Conservation (phyloP, 2,113 vertebrate species). For the Dolichotis patagonum region DNA sequence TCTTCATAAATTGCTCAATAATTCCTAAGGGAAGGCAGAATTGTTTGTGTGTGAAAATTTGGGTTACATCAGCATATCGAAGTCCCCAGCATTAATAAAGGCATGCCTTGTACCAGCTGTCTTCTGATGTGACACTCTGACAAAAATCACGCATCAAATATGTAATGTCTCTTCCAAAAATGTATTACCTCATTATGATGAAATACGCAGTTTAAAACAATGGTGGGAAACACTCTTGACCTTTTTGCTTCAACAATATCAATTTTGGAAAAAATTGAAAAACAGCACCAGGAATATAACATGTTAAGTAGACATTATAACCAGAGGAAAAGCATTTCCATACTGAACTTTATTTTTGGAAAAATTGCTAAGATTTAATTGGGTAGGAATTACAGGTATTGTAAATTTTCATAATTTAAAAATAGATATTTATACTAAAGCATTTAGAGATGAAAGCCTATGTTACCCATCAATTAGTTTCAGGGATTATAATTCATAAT, state of each 20-base stretch:
- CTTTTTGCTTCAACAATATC: not conserved
- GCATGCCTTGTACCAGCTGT: not conserved
- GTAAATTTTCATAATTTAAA: not conserved
- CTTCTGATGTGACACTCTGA: not conserved
- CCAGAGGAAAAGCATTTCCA: not conserved
- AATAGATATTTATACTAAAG: not conserved
- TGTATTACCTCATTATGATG: not conserved
- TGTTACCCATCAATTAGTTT: not conserved
- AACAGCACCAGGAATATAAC: not conserved
- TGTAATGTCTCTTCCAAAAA: not conserved
- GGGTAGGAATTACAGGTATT: not conserved
- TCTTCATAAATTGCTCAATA: not conserved
- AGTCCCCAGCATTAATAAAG: not conserved
- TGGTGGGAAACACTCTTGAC: not conserved
- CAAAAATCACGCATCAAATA: not conserved
- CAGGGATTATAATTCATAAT: not conserved
- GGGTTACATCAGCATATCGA: not conserved
- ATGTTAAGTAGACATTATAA: not conserved
- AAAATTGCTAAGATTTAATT: not conserved
- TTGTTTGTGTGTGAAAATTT: not conserved
- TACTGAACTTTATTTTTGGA: rapidly evolving
- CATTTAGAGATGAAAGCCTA: not conserved
- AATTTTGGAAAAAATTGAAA: not conserved
- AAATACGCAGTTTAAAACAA: not conserved
- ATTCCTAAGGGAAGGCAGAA: not conserved